A percentile compares a stretch with the other conserved stretches of the same genome.
Conservation (phyloP, 2,888 invertebrate species). For the Doris montereyensis region DNA sequence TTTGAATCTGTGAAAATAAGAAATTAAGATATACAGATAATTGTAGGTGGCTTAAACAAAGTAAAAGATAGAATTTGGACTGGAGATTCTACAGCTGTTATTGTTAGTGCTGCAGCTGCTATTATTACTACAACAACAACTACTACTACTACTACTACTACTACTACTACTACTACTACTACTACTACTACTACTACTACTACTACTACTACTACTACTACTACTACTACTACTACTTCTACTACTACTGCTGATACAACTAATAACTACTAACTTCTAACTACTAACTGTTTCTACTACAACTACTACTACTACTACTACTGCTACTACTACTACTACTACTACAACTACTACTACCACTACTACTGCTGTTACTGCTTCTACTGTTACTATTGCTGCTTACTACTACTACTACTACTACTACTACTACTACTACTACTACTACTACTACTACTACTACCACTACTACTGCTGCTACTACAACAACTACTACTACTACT, state of each 20-base stretch:
- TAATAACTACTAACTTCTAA: no score
- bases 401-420: neutral
- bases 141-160: neutral
- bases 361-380: neutral
- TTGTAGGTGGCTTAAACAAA: no score
- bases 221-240: neutral
- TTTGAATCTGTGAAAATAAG: no score
- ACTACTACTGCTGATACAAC: neutral
- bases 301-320: neutral
- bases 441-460: neutral
- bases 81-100: no score
- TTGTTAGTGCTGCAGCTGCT: no score
- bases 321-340: neutral
- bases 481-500: neutral
- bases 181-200: neutral
- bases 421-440: neutral
- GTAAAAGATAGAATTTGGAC: no score
- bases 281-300: neutral
- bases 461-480: neutral
- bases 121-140: no score
- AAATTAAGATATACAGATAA: no score
- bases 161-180: neutral
- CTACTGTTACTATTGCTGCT: neutral
- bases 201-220: neutral
- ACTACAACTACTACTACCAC: neutral